Conservation (phyloP, 2,888 invertebrate genomes). For the Ichneumoninae sp. region DNA sequence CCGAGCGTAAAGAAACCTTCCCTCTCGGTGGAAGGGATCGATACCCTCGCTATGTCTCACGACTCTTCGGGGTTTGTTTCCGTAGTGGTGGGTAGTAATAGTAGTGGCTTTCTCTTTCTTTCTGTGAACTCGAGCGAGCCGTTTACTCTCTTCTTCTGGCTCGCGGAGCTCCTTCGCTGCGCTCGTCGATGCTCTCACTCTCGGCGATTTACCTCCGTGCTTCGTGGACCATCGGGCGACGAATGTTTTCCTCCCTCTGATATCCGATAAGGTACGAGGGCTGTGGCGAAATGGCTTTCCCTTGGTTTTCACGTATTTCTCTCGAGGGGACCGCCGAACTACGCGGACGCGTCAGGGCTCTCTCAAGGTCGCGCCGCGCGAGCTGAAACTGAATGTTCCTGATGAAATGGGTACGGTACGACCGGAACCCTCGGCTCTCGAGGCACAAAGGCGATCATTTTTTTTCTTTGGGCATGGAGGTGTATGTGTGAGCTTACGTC, state of each 20-base stretch:
- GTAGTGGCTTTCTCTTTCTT: neutral
- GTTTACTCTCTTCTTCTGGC: conserved; percentile 20
- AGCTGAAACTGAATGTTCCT: conserved; percentile 41
- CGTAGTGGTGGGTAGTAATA: conserved; percentile 6
- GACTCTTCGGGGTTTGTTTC: conserved; percentile 26
- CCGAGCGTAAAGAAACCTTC: conserved; percentile 76
- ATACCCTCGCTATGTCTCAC: conserved; percentile 26
- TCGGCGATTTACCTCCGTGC: conserved; percentile 39
- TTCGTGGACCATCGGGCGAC: neutral
- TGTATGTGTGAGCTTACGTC: conserved; percentile 36
- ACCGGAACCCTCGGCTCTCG: conserved; percentile 23
- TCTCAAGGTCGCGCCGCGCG: conserved; percentile 37
- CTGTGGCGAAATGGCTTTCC: neutral
- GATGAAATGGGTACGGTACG: conserved; percentile 42
- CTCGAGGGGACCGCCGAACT: neutral
- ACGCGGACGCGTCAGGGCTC: conserved; percentile 16
- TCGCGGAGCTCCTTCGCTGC: neutral
- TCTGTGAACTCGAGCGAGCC: conserved; percentile 8
- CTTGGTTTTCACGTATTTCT: conserved; percentile 30
- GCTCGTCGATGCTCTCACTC: neutral
- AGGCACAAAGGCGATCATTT: conserved; percentile 57
- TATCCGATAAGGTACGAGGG: conserved; percentile 29
- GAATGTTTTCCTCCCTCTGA: conserved; percentile 35
- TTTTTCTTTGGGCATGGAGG: neutral
- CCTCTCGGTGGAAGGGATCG: conserved; percentile 57